Evolutionary conservation across 2,113 vertebrate genomes (phyloP).

Genomic region (Onychostoma macrolepis): DNA sequence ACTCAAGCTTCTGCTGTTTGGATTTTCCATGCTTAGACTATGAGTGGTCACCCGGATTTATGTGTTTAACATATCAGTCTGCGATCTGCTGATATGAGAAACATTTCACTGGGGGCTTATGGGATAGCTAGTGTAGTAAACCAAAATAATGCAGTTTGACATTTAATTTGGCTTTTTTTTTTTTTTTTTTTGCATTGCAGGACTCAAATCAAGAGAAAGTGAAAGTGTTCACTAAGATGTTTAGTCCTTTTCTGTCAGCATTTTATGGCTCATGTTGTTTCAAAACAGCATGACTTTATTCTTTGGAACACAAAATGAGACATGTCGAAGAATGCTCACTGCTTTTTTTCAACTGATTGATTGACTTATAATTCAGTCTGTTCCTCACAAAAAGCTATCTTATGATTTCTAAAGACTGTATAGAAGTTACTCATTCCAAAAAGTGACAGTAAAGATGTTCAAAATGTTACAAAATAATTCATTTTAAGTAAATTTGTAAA

Average conservation of each 20-base stretch:
- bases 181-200: neutral
- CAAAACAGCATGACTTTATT: no score
- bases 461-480: neutral
- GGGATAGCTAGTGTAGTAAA: neutral
- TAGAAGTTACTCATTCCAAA: neutral
- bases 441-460: neutral
- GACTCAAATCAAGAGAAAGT: neutral
- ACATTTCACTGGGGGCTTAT: neutral
- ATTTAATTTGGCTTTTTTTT: neutral
- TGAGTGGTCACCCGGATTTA: neutral
- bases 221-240: neutral
- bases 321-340: neutral
- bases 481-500: neutral
- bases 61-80: conserved; percentile 25
- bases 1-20: conserved; percentile 10
- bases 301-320: no score
- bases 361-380: neutral
- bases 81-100: conserved; percentile 6
- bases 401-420: neutral
- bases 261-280: neutral
- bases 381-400: neutral
- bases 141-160: neutral
- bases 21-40: conserved; percentile 26
- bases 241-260: neutral
- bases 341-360: neutral